Percentiles rank a stretch among this genome's conserved stretches.
Evolutionary conservation across 2,888 invertebrate species (phyloP).

Genomic region (Ormia ochracea): DNA sequence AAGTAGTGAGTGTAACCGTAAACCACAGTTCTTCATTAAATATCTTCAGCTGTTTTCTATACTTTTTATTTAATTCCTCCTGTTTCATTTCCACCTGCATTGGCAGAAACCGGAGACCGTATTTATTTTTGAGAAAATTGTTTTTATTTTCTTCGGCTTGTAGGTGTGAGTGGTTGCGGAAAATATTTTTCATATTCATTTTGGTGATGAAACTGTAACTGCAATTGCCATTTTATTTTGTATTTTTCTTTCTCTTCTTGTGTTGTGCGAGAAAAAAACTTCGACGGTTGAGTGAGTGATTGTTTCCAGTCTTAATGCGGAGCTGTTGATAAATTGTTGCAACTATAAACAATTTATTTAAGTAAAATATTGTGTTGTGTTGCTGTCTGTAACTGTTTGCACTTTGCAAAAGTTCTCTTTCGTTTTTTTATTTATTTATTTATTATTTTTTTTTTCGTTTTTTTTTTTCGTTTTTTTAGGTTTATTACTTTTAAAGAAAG

Average conservation of each 20-base stretch:
- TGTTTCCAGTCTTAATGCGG: slow-evolving; percentile 42
- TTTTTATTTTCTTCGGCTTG: background rate
- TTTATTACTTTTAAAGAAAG: background rate
- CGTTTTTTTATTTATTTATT: no score
- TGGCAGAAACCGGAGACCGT: slow-evolving; percentile 1
- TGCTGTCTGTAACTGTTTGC: background rate
- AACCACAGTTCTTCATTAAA: slow-evolving; percentile 59
- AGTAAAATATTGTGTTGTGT: slow-evolving; percentile 39
- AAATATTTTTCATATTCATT: slow-evolving; percentile 43
- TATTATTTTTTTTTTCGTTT: no score
- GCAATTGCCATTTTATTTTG: slow-evolving; percentile 43
- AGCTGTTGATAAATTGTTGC: slow-evolving; percentile 58
- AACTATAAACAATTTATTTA: slow-evolving; percentile 52
- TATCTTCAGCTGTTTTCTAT: slow-evolving; percentile 29
- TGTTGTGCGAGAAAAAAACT: slow-evolving; percentile 14
- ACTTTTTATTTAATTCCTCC: background rate
- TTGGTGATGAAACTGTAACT: slow-evolving; percentile 54
- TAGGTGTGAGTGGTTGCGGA: background rate
- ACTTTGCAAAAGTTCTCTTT: background rate
- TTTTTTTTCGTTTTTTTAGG: background rate
- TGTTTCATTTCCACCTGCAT: slow-evolving; percentile 7
- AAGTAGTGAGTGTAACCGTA: slow-evolving; percentile 36
- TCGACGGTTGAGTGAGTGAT: slow-evolving; percentile 54
- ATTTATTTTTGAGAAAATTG: slow-evolving; percentile 8
- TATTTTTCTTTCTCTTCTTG: background rate